A percentile compares a stretch with the other conserved stretches of the same genome.
These are phyloP conservation scores for Euplexia lucipara DNA, from an alignment of 2,888 invertebrate genomes.

Conservation along the genomic window DNA sequence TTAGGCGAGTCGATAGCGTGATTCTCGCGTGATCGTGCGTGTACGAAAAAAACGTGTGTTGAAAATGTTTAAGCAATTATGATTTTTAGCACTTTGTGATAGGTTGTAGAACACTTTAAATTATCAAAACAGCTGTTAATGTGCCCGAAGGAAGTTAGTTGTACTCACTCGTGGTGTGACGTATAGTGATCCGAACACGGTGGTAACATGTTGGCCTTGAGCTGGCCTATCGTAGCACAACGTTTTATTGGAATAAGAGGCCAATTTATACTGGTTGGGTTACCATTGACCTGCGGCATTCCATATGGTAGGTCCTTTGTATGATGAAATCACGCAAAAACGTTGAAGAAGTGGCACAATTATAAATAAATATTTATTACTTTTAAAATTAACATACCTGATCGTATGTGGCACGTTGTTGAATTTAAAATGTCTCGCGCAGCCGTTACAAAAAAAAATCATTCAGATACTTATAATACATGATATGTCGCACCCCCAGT, in stretches of 20 bases:
- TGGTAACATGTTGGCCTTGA: no score
- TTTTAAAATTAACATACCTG: not conserved
- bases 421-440: slow-evolving; percentile 7
- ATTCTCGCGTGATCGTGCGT: slow-evolving; percentile 58
- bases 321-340: slow-evolving; percentile 14
- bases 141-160: slow-evolving; percentile 13
- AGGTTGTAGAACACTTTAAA: slow-evolving; percentile 27
- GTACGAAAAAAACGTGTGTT: slow-evolving; percentile 39
- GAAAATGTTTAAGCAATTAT: slow-evolving; percentile 40
- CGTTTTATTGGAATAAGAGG: no score
- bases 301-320: not conserved
- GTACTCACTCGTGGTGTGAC: slow-evolving; percentile 38
- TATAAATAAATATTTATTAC: not conserved
- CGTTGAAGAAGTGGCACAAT: not conserved
- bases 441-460: slow-evolving; percentile 27
- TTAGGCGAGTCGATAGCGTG: slow-evolving; percentile 52
- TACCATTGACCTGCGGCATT: no score
- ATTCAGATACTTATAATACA: no score
- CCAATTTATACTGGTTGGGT: no score
- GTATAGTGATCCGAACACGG: not conserved
- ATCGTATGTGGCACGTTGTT: not conserved
- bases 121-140: slow-evolving; percentile 50
- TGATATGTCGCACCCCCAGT: no score
- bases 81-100: slow-evolving; percentile 26
- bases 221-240: no score